phyloP scores from a whole-genome alignment of 2,797 vertebrate species.

The Heterohyrax brucei region DNA sequence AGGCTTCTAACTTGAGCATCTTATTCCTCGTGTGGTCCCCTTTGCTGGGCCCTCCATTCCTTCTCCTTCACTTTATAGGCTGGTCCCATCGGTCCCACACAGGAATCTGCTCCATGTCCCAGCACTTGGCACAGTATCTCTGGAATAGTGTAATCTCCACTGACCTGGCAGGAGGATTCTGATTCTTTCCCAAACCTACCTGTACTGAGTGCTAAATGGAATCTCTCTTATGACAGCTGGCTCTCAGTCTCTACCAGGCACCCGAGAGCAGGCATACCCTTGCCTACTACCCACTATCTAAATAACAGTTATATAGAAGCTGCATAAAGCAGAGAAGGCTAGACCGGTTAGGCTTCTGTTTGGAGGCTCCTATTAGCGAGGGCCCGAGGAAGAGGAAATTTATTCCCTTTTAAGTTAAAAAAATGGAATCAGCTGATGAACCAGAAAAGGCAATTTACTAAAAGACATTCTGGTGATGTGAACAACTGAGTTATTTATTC shows the following conservation, averaged over 20 bases:
- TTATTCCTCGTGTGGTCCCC: neutral
- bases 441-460: neutral
- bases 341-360: neutral
- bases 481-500: neutral
- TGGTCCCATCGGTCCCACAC: neutral
- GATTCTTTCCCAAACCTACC: neutral
- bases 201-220: neutral
- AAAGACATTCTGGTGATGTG: neutral
- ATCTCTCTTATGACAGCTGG: neutral
- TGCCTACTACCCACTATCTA: neutral
- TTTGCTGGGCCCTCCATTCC: neutral
- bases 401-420: constrained; percentile 1
- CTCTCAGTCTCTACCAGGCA: neutral
- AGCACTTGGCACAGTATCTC: neutral
- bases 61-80: neutral
- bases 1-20: neutral
- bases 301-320: neutral
- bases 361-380: neutral
- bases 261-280: neutral
- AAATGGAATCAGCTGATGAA: constrained; percentile 3
- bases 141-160: neutral
- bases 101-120: neutral
- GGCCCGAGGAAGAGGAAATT: neutral
- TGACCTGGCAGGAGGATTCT: neutral
- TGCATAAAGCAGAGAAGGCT: neutral